Evolutionary conservation across 2,888 invertebrate genomes (phyloP).

Genomic region (Synanthedon vespiformis): DNA sequence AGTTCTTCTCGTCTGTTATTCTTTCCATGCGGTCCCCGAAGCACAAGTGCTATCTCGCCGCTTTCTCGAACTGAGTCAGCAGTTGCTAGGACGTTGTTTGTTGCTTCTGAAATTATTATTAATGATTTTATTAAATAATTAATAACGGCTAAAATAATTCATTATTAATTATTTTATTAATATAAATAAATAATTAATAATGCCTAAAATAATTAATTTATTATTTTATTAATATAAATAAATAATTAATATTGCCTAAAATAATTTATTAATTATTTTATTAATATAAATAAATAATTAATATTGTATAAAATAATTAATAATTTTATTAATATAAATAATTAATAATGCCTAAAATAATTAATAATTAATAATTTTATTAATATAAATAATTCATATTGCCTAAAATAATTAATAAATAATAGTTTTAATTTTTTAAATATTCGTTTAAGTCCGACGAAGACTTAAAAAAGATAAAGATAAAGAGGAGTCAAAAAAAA

Average conservation of each 20-base stretch:
- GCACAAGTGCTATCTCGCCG: constrained; percentile 42
- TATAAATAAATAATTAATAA: too few species aligned
- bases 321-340: constrained; percentile 1
- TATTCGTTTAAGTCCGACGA: too few species aligned
- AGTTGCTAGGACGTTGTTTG: constrained; percentile 34
- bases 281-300: too few species aligned
- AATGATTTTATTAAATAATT: constrained; percentile 2
- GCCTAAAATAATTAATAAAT: too few species aligned
- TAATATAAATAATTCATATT: too few species aligned
- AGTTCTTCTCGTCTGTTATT: constrained; percentile 37
- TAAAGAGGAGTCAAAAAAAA: too few species aligned
- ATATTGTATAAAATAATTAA: not conserved
- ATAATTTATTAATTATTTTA: too few species aligned
- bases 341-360: not conserved
- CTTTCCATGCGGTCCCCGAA: constrained; percentile 37
- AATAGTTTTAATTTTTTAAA: too few species aligned
- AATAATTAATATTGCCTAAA: not conserved
- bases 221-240: constrained; percentile 1
- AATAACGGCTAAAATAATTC: not conserved
- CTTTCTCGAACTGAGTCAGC: constrained; percentile 28
- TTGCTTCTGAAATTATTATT: constrained; percentile 39
- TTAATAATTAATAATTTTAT: too few species aligned
- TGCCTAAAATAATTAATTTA: not conserved
- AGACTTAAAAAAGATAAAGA: too few species aligned
- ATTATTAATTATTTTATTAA: too few species aligned